These are phyloP conservation scores for Prolemur simus DNA, from an alignment of 2,113 vertebrate species.

Conservation along the genomic window DNA sequence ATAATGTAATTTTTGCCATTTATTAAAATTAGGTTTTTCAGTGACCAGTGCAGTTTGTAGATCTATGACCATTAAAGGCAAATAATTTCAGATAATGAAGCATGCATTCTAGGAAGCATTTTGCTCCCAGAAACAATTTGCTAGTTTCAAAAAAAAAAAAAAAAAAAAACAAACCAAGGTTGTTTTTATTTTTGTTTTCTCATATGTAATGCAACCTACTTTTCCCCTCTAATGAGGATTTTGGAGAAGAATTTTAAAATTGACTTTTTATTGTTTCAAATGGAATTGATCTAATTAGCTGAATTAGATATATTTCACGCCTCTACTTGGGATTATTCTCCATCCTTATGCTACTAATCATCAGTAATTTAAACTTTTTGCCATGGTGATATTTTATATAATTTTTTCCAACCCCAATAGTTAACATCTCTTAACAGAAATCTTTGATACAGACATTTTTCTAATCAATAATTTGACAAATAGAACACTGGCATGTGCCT, in stretches of 20 bases:
- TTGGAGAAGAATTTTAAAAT: background rate
- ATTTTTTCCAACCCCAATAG: background rate
- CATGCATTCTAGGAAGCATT: background rate
- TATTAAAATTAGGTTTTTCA: constrained; percentile 26
- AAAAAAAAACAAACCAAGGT: background rate
- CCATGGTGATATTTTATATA: background rate
- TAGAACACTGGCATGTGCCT: background rate
- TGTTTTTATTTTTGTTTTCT: background rate
- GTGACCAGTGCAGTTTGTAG: background rate
- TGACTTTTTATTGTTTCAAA: background rate
- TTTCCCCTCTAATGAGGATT: background rate
- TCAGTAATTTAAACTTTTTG: background rate
- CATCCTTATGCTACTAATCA: background rate
- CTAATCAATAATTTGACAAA: constrained; percentile 35
- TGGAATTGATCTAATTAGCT: background rate
- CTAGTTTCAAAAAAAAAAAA: background rate
- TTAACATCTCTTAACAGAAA: background rate
- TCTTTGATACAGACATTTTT: background rate
- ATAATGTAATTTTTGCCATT: background rate
- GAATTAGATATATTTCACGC: background rate
- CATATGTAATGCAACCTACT: background rate
- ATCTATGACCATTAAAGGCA: background rate
- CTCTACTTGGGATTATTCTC: background rate
- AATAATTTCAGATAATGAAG: background rate
- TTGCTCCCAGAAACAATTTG: background rate